phyloP scores from a whole-genome alignment of 2,113 vertebrate species.

The Coracopsis vasa region DNA sequence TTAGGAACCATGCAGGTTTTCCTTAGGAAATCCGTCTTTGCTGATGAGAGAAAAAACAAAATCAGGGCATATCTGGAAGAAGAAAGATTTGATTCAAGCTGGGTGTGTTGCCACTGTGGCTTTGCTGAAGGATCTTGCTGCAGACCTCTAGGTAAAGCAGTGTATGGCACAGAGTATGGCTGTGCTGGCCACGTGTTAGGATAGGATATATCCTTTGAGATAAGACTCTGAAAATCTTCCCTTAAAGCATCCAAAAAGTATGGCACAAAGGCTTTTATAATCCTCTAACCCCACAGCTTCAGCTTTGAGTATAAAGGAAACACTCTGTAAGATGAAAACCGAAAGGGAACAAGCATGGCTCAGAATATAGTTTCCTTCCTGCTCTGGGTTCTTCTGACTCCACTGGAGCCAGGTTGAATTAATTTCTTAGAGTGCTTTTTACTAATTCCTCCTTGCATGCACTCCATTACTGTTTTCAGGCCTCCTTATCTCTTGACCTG shows the following conservation, averaged over 20 bases:
- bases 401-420: not conserved
- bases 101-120: not conserved
- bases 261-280: not conserved
- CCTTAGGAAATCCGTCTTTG: not conserved
- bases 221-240: not conserved
- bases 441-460: conserved; percentile 22
- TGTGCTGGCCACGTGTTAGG: rapidly evolving
- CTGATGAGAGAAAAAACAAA: not conserved
- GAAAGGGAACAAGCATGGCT: not conserved
- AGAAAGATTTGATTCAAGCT: not conserved
- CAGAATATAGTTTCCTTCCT: not conserved
- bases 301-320: not conserved
- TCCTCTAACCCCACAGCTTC: not conserved
- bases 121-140: not conserved
- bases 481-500: conserved; percentile 47
- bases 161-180: not conserved
- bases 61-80: rapidly evolving
- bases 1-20: no score
- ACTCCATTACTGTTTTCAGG: conserved; percentile 16
- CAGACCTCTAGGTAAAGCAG: not conserved
- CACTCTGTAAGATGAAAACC: not conserved
- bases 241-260: not conserved
- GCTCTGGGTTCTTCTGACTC: not conserved
- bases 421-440: conserved; percentile 62
- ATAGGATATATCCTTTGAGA: not conserved